Evolutionary conservation across 2,888 invertebrate genomes (phyloP), one percentile per base, ranked within the genome.

Genomic region (Tortrix viridana): DNA sequence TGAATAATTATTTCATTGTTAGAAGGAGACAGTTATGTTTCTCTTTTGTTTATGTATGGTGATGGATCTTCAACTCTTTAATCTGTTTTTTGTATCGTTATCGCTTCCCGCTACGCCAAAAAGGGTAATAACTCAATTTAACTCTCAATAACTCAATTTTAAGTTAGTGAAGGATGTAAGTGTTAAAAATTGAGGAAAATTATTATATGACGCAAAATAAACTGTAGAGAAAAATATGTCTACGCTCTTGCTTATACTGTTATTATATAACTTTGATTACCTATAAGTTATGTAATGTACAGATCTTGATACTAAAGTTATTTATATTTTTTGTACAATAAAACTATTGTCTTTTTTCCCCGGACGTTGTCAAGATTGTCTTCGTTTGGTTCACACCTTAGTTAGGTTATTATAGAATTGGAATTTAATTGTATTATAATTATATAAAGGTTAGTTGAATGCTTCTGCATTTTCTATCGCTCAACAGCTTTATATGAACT

Each of bases 401-500:
- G 59, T 14, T 14, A 52, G 32, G 52, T 60, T 18, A 44, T 59
- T 52, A 46, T 46, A 12, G 9, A 46, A 41, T n/a, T 1, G 5
- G 41, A 41, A 12, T n/a, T 41, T n/a, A 6, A 41, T 16, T 26
- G 26, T 26, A 26, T 26, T 18, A 22, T 58, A 18, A 19, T 52
- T 52, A 60, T 20, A 14, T 44, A 16, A 44, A 44, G 14, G 12
- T 38, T 38, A 16, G 38, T 38, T 38, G 18, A 49, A 14, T 23
- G 16, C n/a, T 32, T 56, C 18, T 44, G 49, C 49, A 57, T 57
- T 23, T 16, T 57, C 41, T 53, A 5, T 56, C 55, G 49, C 44
- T 38, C 50, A 44, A 41, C 62, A 23, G 62, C 62, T 62, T 62
- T n/a, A 41, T 20, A 23, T 46, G n/a, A 44, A 44, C 16, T 61